A percentile compares a stretch with the other conserved stretches of the same genome.
phyloP scores from a whole-genome alignment of 1,140 invertebrate species.

The Drosophila obscura region DNA sequence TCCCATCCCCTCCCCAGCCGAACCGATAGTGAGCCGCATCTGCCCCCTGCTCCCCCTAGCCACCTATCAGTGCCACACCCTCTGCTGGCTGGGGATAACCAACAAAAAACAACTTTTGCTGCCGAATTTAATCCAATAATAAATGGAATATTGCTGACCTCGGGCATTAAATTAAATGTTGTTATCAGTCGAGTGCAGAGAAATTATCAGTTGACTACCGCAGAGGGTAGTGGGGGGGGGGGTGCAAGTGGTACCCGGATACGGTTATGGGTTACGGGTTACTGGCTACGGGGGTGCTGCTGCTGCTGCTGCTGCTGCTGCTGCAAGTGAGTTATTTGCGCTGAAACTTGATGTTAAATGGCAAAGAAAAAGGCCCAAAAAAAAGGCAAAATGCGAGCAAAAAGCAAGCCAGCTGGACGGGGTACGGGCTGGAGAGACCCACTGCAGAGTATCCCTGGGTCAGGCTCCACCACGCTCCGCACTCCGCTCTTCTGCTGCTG shows the following conservation, averaged over 20 bases:
- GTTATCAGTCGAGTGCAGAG: conserved; percentile 83
- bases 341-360: conserved; percentile 59
- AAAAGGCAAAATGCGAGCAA: conserved; percentile 21
- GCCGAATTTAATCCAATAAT: conserved; percentile 84
- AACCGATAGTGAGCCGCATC: conserved; percentile 55
- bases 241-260: too few species aligned
- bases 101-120: conserved; percentile 66
- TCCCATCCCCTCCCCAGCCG: conserved; percentile 22
- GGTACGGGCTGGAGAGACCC: neutral
- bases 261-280: conserved; percentile 2
- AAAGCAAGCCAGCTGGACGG: neutral
- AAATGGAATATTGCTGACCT: conserved; percentile 84
- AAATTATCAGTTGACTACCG: conserved; percentile 75
- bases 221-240: neutral
- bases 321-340: conserved; percentile 58
- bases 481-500: neutral
- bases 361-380: neutral
- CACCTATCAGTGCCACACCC: neutral
- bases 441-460: neutral
- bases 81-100: neutral
- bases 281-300: neutral
- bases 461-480: neutral
- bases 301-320: conserved; percentile 4
- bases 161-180: conserved; percentile 84
- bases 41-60: neutral